Evolutionary conservation across 1,140 invertebrate species (phyloP), one percentile per base, ranked within the genome.

Genomic region (Elymnias hypermnestra): DNA sequence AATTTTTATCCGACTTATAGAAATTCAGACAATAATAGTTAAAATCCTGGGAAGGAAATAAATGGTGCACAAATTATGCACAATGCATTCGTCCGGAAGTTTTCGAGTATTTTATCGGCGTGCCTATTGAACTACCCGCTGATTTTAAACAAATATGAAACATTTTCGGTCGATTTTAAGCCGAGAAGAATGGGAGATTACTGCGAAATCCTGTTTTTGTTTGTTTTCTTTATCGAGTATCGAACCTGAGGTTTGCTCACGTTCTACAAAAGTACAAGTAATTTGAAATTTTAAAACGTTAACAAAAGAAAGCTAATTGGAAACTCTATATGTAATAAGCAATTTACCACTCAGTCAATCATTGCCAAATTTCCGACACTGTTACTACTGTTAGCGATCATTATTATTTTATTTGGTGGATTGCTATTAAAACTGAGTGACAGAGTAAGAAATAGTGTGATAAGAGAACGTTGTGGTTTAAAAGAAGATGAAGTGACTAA

Each of bases 201-300:
- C 68, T 66, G 8, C 52, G 69, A 79, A 82, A 84, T 81, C 69
- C 69, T 81, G 74, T 82, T 78, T 74, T 82, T 84, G 72, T 82
- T 83, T 84, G 71, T 83, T 81, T 83, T 77, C 77, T 82, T 82
- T 71, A 39, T 40, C 19, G 38, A 49, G 35, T 44, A 45, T 66
- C 46, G 59, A 40, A 56, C 47, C 58, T 36, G 51, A 53, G 29
- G 31, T 55, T 57, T 40, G 26, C 43, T 57, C 55, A 66, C 57
- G 63, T 63, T 53, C 29, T 46, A 12, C 5, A 21, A 21, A 48
- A 60, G 28, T 43, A 38, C n/a, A n/a, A n/a, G n/a, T n/a, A n/a
- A n/a, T n/a, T n/a, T n/a, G n/a, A n/a, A n/a, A n/a, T n/a, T n/a
- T n/a, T n/a, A n/a, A n/a, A n/a, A n/a, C n/a, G n/a, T n/a, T n/a